Evolutionary conservation across 2,113 vertebrate genomes (phyloP), one percentile per base, ranked within the genome.

Genomic region (Cariama cristata): DNA sequence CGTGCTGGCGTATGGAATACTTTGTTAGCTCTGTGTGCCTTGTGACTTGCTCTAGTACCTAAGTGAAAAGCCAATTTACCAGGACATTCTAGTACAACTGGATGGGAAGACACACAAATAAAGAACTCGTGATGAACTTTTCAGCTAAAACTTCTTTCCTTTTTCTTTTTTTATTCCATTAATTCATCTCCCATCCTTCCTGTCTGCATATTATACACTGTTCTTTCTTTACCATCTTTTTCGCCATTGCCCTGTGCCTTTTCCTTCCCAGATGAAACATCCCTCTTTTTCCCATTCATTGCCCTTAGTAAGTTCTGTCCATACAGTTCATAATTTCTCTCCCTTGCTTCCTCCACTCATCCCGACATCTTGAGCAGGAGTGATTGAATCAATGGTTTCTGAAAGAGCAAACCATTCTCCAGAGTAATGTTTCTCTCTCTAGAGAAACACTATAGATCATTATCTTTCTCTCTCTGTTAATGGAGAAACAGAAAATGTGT

Each of bases 341-440:
- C 80, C 30, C 56, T 84, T 44, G 30, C 68, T 88, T 94, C 50
- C 81, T 77, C 85, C 47, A 13, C 40, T 74, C 60, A 16, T 91
- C 56, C 69, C 7, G 4, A 30, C 55, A 17, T 94, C 86, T 81
- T 72, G 76, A 60, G 64, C 79, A 95, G 91, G n/a, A 84, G 44
- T 35, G 86, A 90, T 68, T 86, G 92, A 91, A 88, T 59, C 55
- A 44, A 77, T 47, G 47, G 64, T 68, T 79, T 84, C 79, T 84
- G 88, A 88, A 95, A 89, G 79, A 95, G 92, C 79, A 91, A 91
- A 76, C 92, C 63, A 38, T 72, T 60, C 86, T 94, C 66, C 13
- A 32, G 93, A 90, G 95, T n/a, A 38, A 40, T 30, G 20, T 50
- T 86, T 38, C 38, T 91, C 58, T 72, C 74, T 79, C 66, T 45